Percentiles rank a stretch among this genome's conserved stretches.
phyloP scores from a whole-genome alignment of 2,888 invertebrate genomes.

The Ecliptopera silaceata region DNA sequence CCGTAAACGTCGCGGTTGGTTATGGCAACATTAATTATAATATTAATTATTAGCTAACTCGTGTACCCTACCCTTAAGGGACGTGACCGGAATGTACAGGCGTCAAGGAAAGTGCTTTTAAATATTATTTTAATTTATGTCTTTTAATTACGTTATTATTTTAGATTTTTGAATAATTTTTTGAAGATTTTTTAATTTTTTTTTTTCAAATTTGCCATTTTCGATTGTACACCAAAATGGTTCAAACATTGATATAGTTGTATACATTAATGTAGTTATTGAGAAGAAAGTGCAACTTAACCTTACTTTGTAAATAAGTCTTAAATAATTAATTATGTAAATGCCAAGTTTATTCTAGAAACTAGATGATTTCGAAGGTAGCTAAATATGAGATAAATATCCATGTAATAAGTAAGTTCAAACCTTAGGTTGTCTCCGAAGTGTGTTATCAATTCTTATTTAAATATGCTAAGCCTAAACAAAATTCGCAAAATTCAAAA shows the following conservation, averaged over 20 bases:
- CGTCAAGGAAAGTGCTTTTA: constrained; percentile 1
- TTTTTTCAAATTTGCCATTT: too few relatives aligned
- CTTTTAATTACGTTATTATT: background rate
- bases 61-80: constrained; percentile 63
- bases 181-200: background rate
- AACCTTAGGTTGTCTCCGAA: too few relatives aligned
- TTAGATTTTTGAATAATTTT: background rate
- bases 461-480: constrained; percentile 30
- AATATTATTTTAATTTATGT: background rate
- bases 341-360: too few relatives aligned
- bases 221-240: too few relatives aligned
- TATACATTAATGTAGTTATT: too few relatives aligned
- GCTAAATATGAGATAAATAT: too few relatives aligned
- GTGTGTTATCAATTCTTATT: background rate
- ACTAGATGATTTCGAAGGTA: too few relatives aligned
- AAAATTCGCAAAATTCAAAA: constrained; percentile 29
- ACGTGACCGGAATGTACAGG: constrained; percentile 43
- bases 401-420: too few relatives aligned
- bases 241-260: too few relatives aligned
- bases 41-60: constrained; percentile 81
- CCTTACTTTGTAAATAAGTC: too few relatives aligned
- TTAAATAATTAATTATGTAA: too few relatives aligned
- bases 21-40: constrained; percentile 78
- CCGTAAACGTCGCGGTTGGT: constrained; percentile 44
- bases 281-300: too few relatives aligned